phyloP scores from a whole-genome alignment of 2,113 vertebrate species.

The Orientallactaga bullata region DNA sequence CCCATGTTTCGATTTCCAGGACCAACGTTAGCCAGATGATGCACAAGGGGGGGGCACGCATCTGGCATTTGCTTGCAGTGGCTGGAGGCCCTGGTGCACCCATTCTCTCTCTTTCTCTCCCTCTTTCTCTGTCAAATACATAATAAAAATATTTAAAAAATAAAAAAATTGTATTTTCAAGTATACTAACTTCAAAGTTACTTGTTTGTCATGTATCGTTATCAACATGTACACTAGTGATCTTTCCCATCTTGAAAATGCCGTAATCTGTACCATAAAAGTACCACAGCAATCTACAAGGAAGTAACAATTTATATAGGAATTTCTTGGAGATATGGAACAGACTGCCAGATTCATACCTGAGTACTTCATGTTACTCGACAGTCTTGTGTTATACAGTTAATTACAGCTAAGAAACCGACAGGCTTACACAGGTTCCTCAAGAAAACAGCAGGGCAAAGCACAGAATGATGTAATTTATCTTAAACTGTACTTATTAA shows the following conservation, averaged over 20 bases:
- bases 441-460: constrained; percentile 28
- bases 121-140: no score
- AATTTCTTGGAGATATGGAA: no score
- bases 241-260: neutral
- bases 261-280: constrained; percentile 17
- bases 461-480: neutral
- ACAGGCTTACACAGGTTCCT: neutral
- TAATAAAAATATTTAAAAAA: no score
- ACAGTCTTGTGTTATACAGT: neutral
- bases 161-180: neutral
- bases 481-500: neutral
- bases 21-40: no score
- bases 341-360: neutral
- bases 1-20: no score
- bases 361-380: neutral
- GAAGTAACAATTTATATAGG: neutral
- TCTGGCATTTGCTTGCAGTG: no score
- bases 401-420: neutral
- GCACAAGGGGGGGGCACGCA: no score
- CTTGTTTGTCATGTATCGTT: neutral
- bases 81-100: no score
- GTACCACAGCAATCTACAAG: neutral
- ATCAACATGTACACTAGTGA: no score
- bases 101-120: no score
- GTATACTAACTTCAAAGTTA: neutral